A percentile compares a stretch with the other conserved stretches of the same genome.
These are phyloP conservation scores for Zaprionus lachaisei DNA, from an alignment of 1,140 invertebrate genomes.

Conservation along the genomic window DNA sequence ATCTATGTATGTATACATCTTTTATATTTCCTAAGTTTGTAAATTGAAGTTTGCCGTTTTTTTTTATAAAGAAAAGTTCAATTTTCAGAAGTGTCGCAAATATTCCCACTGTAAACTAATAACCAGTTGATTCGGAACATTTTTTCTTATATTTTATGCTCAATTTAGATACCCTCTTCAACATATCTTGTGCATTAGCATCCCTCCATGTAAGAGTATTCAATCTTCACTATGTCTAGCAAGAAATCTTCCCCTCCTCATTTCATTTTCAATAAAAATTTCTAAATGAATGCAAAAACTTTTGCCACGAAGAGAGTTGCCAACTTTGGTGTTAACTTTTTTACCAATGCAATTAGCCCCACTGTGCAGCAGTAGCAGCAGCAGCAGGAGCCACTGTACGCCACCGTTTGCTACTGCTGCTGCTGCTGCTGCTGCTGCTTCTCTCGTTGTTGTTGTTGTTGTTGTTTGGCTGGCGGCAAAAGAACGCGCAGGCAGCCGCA, in stretches of 20 bases:
- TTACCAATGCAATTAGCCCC: conserved; percentile 19
- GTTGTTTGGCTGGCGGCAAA: conserved; percentile 45
- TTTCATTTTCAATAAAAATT: conserved; percentile 3
- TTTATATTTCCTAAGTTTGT: too few species aligned
- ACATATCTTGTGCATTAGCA: too few species aligned
- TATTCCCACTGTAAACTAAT: too few species aligned
- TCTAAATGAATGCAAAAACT: conserved; percentile 4
- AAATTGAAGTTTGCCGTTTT: too few species aligned
- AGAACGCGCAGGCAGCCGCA: conserved; percentile 66
- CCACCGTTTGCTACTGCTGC: not conserved
- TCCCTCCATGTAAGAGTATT: not conserved
- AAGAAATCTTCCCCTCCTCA: not conserved
- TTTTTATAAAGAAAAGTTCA: too few species aligned
- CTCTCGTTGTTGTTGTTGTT: conserved; percentile 24
- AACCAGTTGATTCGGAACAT: too few species aligned
- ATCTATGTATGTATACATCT: too few species aligned
- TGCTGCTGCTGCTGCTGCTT: not conserved
- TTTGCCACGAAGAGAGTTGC: not conserved
- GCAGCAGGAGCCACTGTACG: conserved; percentile 6
- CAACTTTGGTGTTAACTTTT: conserved; percentile 2
- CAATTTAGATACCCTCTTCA: too few species aligned
- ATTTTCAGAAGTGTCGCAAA: too few species aligned
- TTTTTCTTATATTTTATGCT: too few species aligned
- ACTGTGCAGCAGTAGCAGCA: conserved; percentile 31
- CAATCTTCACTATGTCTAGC: not conserved